Base-by-base conservation (phyloP, 2,888 invertebrate species). In the Lymantria monacha region DNA sequence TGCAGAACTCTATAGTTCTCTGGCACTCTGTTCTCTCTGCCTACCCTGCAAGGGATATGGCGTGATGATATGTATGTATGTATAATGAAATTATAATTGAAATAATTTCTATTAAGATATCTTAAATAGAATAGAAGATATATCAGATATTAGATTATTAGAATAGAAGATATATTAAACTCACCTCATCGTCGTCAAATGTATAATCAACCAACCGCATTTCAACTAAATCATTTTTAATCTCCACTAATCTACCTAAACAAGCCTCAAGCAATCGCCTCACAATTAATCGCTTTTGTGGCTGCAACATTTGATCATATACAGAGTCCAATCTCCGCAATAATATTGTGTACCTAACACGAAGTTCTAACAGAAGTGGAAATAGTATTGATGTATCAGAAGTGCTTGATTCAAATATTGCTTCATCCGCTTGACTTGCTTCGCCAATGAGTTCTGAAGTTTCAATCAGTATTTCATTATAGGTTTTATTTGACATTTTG, bases 271-370 rank as follows among this genome's bases (percentile, higher is more conserved):
- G 76, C 1, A 96, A 75, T 59, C 94, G 93, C 57, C 93, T 93
- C 0, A 98, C 92, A n/a, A 98, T 89, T 45, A 95, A 79, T 31
- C 97, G 92, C 79, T 98, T 98, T 79, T 99, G 98, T 0, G 98
- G 98, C 79, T 98, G 98, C 38, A 98, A 91, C 68, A 97, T 93
- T 87, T 98, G 98, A 71, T 98, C 98, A 69, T 98, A 97, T 55
- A 97, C 96, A 50, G 94, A 91, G 69, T 97, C 95, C 33, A 98
- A 79, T 66, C 93, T 93, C 60, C 95, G 94, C 15, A 96, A 92
- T 0, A 96, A 92, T 22, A 95, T 87, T 7, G 97, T 95, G 74
- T 98, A 98, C 67, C 95, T 94, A 2, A 97, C 91, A 76, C 97
- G 97, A 46, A 98, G 86, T 52, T 94, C 94, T 13, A 94, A 93